Conservation (phyloP, 2,888 invertebrate species). For the Sturmia bella region DNA sequence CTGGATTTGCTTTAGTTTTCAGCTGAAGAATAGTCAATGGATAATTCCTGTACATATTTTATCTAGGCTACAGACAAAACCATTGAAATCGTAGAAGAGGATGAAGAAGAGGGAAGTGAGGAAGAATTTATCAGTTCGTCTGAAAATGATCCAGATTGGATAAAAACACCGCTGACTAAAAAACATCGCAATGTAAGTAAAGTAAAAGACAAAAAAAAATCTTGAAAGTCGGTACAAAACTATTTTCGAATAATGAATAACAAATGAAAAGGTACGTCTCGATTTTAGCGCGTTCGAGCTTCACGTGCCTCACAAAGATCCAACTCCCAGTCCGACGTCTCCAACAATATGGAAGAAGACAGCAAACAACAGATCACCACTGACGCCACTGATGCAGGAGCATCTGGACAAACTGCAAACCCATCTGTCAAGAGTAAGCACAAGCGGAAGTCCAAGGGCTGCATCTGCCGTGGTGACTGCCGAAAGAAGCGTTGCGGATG, state of each 20-base stretch:
- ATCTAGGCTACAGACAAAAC: background rate
- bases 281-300: conserved; percentile 48
- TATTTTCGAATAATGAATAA: conserved; percentile 33
- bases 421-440: conserved; percentile 62
- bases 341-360: conserved; percentile 50
- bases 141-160: conserved; percentile 74
- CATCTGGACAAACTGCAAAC: conserved; percentile 61
- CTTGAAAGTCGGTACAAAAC: background rate
- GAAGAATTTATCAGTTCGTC: conserved; percentile 25
- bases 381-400: conserved; percentile 61
- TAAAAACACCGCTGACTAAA: conserved; percentile 70
- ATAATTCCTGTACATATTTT: background rate
- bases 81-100: conserved; percentile 52
- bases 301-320: conserved; percentile 27
- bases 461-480: conserved; percentile 75
- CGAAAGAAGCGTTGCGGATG: conserved; percentile 75
- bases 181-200: conserved; percentile 63
- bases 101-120: conserved; percentile 49
- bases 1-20: too few species aligned
- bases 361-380: conserved; percentile 54
- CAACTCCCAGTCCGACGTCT: conserved; percentile 45
- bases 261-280: conserved; percentile 58
- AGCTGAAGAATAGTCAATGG: too few species aligned
- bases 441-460: conserved; percentile 65
- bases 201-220: background rate